Base-by-base conservation (phyloP, 2,113 vertebrate genomes). In the Poecile atricapillus region DNA sequence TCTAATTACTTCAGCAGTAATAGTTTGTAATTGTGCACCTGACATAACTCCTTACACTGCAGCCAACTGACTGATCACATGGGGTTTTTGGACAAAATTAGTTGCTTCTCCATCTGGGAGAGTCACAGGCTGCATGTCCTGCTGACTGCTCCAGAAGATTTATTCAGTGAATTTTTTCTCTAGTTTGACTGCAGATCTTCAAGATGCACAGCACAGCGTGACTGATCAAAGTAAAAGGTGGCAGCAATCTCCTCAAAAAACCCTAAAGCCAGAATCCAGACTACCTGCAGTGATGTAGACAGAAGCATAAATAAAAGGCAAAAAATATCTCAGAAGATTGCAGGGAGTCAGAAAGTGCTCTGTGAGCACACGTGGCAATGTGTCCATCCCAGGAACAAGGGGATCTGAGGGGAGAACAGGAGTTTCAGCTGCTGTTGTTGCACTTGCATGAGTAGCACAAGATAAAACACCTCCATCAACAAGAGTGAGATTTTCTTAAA, bases 1-100 rank as follows among this genome's bases (percentile, higher is more conserved):
- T 84, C 93, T 37, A 91, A 96, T 95, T 94, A 93, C 41, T 95
- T 94, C 87, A 92, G 89, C 89, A 91, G 77, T 37, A 71, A 76
- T n/a, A 67, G 62, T 92, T 82, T 60, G 77, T 58, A 92, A 89
- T 4, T 71, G 80, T 89, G 93, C 74, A 89, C 87, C 91, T 95
- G 94, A 89, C 80, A 67, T 43, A 91, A 84, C 65, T 87, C 77
- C 74, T 84, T 60, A 27, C 77, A 55, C 81, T 91, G 91, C 63
- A 94, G 89, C 83, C 93, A 96, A 91, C 13, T 78, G 80, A 79
- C 41, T 49, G 75, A 93, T 89, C 80, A 87, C 91, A 87, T 53
- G 81, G 89, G 77, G 83, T 71, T 89, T 56, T 15, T 84, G 93
- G 89, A 89, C 87, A 94, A 92, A 94, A 87, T 93, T 53, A 92